These are phyloP conservation scores for Coilia nasus DNA, from an alignment of 2,797 vertebrate genomes.

Conservation along the genomic window DNA sequence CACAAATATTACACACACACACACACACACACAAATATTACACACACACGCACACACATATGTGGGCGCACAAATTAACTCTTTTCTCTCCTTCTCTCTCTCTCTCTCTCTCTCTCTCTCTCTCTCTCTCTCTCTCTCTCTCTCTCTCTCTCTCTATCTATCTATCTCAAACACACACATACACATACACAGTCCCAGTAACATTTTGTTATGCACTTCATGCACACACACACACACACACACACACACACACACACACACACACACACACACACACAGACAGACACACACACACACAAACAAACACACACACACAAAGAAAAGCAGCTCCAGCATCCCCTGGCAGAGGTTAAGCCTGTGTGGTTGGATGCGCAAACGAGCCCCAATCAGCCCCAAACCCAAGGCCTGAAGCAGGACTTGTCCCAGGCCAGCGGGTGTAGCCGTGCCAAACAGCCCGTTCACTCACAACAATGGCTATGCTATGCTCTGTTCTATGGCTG, in stretches of 20 bases:
- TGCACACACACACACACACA: no score
- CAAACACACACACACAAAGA: background rate
- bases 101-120: background rate
- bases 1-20: background rate
- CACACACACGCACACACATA: background rate
- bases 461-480: background rate
- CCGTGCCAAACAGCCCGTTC: background rate
- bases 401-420: background rate
- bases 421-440: background rate
- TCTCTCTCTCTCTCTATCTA: background rate
- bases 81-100: background rate
- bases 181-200: background rate
- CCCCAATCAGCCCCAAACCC: background rate
- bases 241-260: background rate
- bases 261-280: background rate
- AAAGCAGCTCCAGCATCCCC: background rate
- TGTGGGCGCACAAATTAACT: background rate
- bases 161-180: background rate
- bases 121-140: background rate
- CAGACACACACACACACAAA: background rate
- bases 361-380: slow-evolving; percentile 3
- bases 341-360: background rate
- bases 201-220: no score
- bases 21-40: background rate
- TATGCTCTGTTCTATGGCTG: background rate